These are phyloP conservation scores for Drosophila nebulosa DNA, from an alignment of 1,140 invertebrate species.

Conservation along the genomic window DNA sequence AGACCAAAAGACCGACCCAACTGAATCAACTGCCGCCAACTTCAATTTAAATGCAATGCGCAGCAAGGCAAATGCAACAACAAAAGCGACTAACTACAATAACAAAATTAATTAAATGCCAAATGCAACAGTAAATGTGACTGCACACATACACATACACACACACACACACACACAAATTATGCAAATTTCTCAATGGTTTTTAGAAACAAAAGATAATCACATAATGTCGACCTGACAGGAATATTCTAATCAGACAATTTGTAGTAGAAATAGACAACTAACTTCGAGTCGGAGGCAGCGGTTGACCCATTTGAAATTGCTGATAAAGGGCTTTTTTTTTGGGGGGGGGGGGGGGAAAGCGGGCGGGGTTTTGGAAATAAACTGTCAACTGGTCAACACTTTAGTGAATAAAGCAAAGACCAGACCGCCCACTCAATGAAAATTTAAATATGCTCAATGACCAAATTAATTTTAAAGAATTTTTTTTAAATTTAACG, in stretches of 20 bases:
- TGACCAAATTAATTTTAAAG: not conserved
- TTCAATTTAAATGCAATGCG: conserved; percentile 57
- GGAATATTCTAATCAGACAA: conserved; percentile 34
- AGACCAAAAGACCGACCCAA: not conserved
- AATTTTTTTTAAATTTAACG: no score
- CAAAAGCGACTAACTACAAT: conserved; percentile 24
- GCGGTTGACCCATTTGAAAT: conserved; percentile 65
- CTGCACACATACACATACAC: no score
- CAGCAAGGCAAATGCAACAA: conserved; percentile 19
- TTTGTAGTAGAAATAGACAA: not conserved
- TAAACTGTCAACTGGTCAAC: conserved; percentile 21
- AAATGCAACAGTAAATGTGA: conserved; percentile 43
- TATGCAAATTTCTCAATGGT: conserved; percentile 43
- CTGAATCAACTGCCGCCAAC: conserved; percentile 23
- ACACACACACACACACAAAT: conserved; percentile 31
- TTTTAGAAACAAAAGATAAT: conserved; percentile 2
- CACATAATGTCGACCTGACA: conserved; percentile 30
- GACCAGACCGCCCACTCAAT: not conserved
- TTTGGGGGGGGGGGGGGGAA: not conserved
- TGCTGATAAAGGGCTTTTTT: conserved; percentile 37
- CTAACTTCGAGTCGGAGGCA: not conserved
- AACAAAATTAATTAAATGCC: conserved; percentile 68
- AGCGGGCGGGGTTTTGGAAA: not conserved
- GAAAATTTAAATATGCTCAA: not conserved
- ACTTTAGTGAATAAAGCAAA: not conserved